These are phyloP conservation scores for Crepidodera aurea DNA, from an alignment of 2,888 invertebrate genomes.

Conservation along the genomic window DNA sequence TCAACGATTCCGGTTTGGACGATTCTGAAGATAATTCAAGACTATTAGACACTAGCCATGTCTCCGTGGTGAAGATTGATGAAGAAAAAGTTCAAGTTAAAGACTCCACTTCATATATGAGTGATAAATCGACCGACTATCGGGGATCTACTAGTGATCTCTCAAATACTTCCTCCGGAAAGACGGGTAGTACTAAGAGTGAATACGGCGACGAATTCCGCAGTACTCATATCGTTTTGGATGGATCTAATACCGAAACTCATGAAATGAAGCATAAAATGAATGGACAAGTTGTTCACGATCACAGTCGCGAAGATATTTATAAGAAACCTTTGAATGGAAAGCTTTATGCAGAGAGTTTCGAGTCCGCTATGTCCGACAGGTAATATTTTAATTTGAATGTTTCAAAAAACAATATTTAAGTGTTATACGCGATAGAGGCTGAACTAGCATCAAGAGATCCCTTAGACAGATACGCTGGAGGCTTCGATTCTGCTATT, in stretches of 20 bases:
- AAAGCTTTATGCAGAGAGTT: slow-evolving; percentile 70
- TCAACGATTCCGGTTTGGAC: slow-evolving; percentile 72
- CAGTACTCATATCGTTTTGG: slow-evolving; percentile 62
- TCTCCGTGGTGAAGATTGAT: slow-evolving; percentile 90
- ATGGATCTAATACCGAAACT: slow-evolving; percentile 57
- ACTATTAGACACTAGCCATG: slow-evolving; percentile 80
- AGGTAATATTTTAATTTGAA: slow-evolving; percentile 57
- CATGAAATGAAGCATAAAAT: slow-evolving; percentile 53
- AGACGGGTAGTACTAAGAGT: slow-evolving; percentile 55
- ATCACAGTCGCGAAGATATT: slow-evolving; percentile 55
- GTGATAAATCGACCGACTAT: slow-evolving; percentile 51
- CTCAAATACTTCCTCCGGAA: slow-evolving; percentile 58
- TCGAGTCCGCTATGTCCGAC: slow-evolving; percentile 60
- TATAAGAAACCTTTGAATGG: slow-evolving; percentile 57
- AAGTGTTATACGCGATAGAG: too few species aligned
- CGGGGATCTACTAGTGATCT: slow-evolving; percentile 59
- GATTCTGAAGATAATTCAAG: slow-evolving; percentile 62
- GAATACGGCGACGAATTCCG: slow-evolving; percentile 60
- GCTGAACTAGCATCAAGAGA: too few species aligned
- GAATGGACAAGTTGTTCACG: slow-evolving; percentile 62
- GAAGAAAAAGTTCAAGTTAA: slow-evolving; percentile 77
- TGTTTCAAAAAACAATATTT: too few species aligned
- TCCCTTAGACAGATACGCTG: too few species aligned
- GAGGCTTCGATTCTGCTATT: too few species aligned
- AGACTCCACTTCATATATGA: slow-evolving; percentile 67